These are phyloP conservation scores for Ptilodon capucinus DNA, from an alignment of 2,888 invertebrate species.

Conservation along the genomic window DNA sequence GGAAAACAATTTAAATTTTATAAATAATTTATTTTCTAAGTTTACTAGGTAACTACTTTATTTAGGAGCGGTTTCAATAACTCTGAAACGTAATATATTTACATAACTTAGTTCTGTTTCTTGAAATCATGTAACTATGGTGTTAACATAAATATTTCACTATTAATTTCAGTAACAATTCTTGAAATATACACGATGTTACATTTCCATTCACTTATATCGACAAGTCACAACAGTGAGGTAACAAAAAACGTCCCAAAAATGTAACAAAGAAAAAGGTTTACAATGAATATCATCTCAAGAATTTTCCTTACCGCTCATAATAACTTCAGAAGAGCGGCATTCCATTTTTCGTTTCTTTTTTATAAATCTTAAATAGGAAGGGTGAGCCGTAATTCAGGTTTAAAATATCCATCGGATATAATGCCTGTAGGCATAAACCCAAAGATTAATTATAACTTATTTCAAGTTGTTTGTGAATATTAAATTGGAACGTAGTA, in stretches of 20 bases:
- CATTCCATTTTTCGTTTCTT: conserved; percentile 33
- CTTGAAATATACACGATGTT: too few species aligned
- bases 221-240: conserved; percentile 25
- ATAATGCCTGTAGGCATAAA: conserved; percentile 25
- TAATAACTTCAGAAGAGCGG: conserved; percentile 37
- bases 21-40: too few species aligned
- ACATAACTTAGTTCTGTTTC: too few species aligned
- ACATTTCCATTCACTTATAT: conserved; percentile 3
- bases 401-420: conserved; percentile 38
- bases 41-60: too few species aligned
- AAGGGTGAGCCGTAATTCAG: conserved; percentile 34
- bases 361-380: conserved; percentile 37
- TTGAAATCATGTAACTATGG: too few species aligned
- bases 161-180: too few species aligned
- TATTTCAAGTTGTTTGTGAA: conserved; percentile 28
- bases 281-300: conserved; percentile 40
- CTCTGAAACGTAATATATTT: too few species aligned
- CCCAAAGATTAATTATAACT: conserved; percentile 37
- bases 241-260: conserved; percentile 26
- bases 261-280: conserved; percentile 41
- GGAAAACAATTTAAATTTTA: conserved; percentile 40
- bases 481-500: conserved; percentile 22
- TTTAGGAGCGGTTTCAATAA: too few species aligned
- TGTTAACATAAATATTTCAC: too few species aligned
- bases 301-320: conserved; percentile 31